Percentiles rank a stretch among this genome's conserved stretches.
These are phyloP conservation scores for Alentia gelatinosa DNA, from an alignment of 2,888 invertebrate species.

Conservation along the genomic window DNA sequence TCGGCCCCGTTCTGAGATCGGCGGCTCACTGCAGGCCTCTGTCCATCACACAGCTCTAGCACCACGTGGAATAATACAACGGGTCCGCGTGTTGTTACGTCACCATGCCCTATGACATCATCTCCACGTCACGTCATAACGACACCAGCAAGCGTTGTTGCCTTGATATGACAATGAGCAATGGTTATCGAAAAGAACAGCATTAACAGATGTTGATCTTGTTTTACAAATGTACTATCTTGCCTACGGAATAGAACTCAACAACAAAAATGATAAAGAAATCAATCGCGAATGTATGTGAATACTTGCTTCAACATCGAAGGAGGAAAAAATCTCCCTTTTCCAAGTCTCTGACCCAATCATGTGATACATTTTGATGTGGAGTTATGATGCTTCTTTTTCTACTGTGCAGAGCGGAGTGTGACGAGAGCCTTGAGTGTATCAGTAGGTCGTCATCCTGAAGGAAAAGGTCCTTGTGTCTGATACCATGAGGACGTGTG, in stretches of 20 bases:
- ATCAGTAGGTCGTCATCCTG: neutral
- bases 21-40: neutral
- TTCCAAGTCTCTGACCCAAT: neutral
- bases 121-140: neutral
- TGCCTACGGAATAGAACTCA: neutral
- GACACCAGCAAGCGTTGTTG: neutral
- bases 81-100: neutral
- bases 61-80: neutral
- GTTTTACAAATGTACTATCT: neutral
- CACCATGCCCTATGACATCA: neutral
- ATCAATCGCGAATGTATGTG: neutral
- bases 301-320: neutral
- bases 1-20: constrained; percentile 56
- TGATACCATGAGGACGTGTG: neutral
- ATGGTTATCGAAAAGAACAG: neutral
- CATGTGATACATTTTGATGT: constrained; percentile 14
- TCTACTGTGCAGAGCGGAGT: neutral
- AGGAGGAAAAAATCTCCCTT: neutral
- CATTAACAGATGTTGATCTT: neutral
- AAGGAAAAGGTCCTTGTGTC: neutral
- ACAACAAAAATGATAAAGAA: neutral
- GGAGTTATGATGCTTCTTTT: neutral
- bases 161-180: neutral
- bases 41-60: neutral
- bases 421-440: neutral